Evolutionary conservation across 2,888 invertebrate species (phyloP).

Genomic region (Melangyna quadrimaculata): DNA sequence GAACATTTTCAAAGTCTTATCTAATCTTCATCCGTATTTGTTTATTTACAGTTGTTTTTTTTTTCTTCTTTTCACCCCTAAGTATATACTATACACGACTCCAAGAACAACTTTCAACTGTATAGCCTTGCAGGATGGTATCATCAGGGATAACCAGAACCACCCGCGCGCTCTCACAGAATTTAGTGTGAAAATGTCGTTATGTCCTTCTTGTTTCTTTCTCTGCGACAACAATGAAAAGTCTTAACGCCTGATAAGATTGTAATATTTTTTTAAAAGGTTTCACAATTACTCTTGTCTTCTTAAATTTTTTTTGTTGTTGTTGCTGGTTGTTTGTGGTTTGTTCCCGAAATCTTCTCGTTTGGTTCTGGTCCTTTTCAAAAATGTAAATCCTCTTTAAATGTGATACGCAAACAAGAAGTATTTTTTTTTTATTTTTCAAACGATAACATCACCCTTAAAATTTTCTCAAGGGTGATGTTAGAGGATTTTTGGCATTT

Average conservation of each 20-base stretch:
- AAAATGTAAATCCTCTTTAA: constrained; percentile 71
- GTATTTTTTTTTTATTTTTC: not conserved
- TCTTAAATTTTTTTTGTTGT: constrained; percentile 17
- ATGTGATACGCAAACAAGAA: constrained; percentile 69
- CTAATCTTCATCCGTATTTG: constrained; percentile 69
- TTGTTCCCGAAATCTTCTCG: not conserved
- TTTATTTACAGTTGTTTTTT: constrained; percentile 39
- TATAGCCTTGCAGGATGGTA: not conserved
- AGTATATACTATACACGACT: not conserved
- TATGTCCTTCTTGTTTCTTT: constrained; percentile 55
- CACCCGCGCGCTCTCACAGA: constrained; percentile 6
- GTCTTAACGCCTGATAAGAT: constrained; percentile 71
- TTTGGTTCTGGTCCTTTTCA: constrained; percentile 39
- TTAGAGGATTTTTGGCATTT: constrained; percentile 21
- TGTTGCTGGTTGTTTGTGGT: not conserved
- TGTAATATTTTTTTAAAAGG: constrained; percentile 72
- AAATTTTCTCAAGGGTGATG: constrained; percentile 6
- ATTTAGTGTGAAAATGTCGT: constrained; percentile 70
- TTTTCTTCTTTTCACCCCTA: constrained; percentile 1
- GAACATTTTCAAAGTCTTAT: constrained; percentile 52
- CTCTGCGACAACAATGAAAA: constrained; percentile 50
- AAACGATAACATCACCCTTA: constrained; percentile 57
- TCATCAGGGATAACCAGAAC: constrained; percentile 1
- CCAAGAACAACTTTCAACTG: constrained; percentile 7
- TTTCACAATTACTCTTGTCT: constrained; percentile 71